Evolutionary conservation across 2,113 vertebrate genomes (phyloP), one percentile per base, ranked within the genome.

Genomic region (Sardina pilchardus): DNA sequence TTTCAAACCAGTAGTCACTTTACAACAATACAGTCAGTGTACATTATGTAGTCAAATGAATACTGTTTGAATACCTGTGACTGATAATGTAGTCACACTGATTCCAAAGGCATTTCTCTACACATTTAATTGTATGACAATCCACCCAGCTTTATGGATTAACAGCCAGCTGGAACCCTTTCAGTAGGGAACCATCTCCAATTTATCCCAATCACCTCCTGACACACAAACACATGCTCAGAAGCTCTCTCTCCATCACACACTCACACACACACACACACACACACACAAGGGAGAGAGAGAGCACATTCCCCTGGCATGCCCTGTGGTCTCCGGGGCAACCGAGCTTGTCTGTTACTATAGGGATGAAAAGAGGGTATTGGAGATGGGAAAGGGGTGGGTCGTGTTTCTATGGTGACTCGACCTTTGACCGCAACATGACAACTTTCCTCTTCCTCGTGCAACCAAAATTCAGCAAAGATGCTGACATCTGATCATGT

Each of bases 301-400:
- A 42, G 39, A 42, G 39, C 82, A 85, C 94, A 95, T 95, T 94
- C 94, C 90, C 88, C 85, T 88, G 87, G 85, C 85, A 83, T 90
- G 93, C 90, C 92, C 91, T 75, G 85, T 83, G 82, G 90, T 95
- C 88, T 94, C 95, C 89, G 71, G 88, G 91, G 93, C 88, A 92
- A 95, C 94, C 21, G 80, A 85, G 93, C 93, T 92, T 86, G 89
- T 83, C 93, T 71, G 90, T 93, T 86, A 88, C 93, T 92, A 95
- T 93, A 91, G 93, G 83, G 90, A 94, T 95, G 94, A 95, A 95
- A 94, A 91, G 89, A 88, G 89, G 89, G 91, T 88, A 84, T 84
- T 88, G 88, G 75, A 85, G 83, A 75, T 14, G 89, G 88, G 83
- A 86, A 85, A 87, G 82, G 81, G 87, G 85, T 82, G 81, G 89